These are phyloP conservation scores for Cantharis lateralis DNA, from an alignment of 2,888 invertebrate species.

Conservation along the genomic window DNA sequence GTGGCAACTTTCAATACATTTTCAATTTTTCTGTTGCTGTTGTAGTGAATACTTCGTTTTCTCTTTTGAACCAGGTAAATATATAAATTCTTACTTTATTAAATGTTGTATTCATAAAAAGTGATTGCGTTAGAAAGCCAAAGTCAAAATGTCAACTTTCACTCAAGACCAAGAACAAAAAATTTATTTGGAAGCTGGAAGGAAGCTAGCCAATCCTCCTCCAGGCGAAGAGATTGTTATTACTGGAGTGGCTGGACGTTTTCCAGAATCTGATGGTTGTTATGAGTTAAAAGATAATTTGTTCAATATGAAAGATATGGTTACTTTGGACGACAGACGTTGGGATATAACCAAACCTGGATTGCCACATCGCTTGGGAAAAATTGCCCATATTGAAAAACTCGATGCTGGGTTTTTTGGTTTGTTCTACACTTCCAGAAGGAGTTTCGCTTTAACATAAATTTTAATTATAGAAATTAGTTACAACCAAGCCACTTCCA, in stretches of 20 bases:
- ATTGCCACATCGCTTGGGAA: constrained; percentile 68
- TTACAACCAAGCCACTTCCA: constrained; percentile 66
- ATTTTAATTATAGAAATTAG: constrained; percentile 57
- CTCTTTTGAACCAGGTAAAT: neutral
- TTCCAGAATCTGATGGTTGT: constrained; percentile 78
- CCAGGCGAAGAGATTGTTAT: constrained; percentile 70
- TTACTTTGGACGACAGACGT: constrained; percentile 77
- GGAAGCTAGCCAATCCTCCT: constrained; percentile 60
- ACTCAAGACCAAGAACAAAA: neutral
- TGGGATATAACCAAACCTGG: constrained; percentile 70
- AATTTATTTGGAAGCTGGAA: constrained; percentile 44
- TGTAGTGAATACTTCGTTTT: neutral
- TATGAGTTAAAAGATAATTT: constrained; percentile 72
- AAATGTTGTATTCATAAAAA: neutral
- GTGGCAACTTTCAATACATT: neutral
- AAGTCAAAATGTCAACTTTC: neutral
- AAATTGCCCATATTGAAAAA: constrained; percentile 59
- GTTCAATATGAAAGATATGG: constrained; percentile 79
- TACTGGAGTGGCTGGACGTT: constrained; percentile 65
- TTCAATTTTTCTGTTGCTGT: neutral
- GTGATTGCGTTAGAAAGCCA: neutral
- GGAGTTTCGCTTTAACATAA: neutral
- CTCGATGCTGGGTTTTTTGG: constrained; percentile 64
- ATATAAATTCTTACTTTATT: neutral
- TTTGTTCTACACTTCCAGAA: constrained; percentile 32